A percentile compares a stretch with the other conserved stretches of the same genome.
Conservation (phyloP, 2,113 vertebrate genomes). For the Vidua macroura region DNA sequence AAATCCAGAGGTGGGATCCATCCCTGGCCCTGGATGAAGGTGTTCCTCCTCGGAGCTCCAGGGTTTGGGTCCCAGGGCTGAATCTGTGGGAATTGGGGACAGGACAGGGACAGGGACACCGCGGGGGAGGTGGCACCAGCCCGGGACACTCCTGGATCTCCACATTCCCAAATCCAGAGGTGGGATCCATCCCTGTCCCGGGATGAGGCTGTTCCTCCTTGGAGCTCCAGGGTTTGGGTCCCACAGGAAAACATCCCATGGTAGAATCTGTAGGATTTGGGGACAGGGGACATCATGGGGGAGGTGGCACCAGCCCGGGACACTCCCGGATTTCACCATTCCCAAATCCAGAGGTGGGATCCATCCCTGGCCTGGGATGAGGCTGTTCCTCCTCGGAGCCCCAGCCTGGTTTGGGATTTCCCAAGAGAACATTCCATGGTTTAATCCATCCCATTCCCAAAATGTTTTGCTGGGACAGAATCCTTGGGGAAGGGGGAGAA, state of each 20-base stretch:
- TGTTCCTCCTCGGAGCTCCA: rapidly evolving
- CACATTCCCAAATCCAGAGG: no score
- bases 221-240: neutral
- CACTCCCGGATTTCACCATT: rapidly evolving
- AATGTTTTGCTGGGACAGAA: neutral
- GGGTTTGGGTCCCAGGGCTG: neutral
- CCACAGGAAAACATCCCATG: neutral
- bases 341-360: neutral
- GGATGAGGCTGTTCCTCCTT: neutral
- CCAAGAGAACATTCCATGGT: neutral
- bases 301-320: rapidly evolving
- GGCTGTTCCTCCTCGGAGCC: rapidly evolving
- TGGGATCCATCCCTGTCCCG: no score
- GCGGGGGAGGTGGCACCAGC: no score
- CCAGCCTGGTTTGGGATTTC: neutral
- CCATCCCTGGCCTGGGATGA: rapidly evolving
- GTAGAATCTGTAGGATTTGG: neutral
- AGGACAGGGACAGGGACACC: neutral
- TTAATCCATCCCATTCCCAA: neutral
- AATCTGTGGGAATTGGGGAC: no score
- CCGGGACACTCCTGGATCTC: no score
- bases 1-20: neutral
- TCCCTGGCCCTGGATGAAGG: neutral
- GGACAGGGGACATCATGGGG: rapidly evolving
- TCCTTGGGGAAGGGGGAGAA: neutral